These are phyloP conservation scores for Noctua pronuba DNA, from an alignment of 2,888 invertebrate genomes.

Conservation along the genomic window DNA sequence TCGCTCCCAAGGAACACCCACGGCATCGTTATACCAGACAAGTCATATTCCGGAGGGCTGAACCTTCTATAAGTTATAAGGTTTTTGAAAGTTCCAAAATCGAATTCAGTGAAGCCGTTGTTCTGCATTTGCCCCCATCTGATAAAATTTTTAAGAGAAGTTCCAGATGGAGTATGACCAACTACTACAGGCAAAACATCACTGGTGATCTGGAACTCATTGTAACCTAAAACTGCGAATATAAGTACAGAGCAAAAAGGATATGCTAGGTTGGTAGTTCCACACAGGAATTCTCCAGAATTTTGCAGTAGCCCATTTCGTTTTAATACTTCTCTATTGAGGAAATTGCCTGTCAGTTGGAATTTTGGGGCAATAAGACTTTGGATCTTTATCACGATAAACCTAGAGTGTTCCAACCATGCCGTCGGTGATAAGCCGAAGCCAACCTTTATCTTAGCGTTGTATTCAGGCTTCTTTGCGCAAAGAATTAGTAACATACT, in stretches of 20 bases:
- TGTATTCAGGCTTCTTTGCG: slow-evolving; percentile 70
- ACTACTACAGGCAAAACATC: slow-evolving; percentile 64
- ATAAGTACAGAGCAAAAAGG: slow-evolving; percentile 64
- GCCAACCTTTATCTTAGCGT: slow-evolving; percentile 69
- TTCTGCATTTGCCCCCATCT: slow-evolving; percentile 70
- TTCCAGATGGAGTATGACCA: slow-evolving; percentile 71
- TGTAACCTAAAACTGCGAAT: slow-evolving; percentile 70
- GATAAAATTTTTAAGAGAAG: slow-evolving; percentile 68
- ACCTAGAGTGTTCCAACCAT: slow-evolving; percentile 63
- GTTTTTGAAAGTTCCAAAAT: slow-evolving; percentile 64
- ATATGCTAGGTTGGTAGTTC: slow-evolving; percentile 61
- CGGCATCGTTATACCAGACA: slow-evolving; percentile 62
- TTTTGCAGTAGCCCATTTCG: slow-evolving; percentile 58
- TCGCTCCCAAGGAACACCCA: slow-evolving; percentile 65
- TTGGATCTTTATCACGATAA: slow-evolving; percentile 60
- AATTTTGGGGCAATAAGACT: slow-evolving; percentile 51
- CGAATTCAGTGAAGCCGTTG: slow-evolving; percentile 70
- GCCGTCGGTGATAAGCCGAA: slow-evolving; percentile 70
- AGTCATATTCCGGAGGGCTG: slow-evolving; percentile 65
- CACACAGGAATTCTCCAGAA: slow-evolving; percentile 61
- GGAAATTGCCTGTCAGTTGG: slow-evolving; percentile 11
- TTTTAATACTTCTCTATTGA: slow-evolving; percentile 62
- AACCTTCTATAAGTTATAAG: slow-evolving; percentile 55
- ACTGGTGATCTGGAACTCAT: slow-evolving; percentile 65
- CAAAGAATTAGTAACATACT: slow-evolving; percentile 65